phyloP scores from a whole-genome alignment of 2,113 vertebrate species.

The Hipposideros armiger region DNA sequence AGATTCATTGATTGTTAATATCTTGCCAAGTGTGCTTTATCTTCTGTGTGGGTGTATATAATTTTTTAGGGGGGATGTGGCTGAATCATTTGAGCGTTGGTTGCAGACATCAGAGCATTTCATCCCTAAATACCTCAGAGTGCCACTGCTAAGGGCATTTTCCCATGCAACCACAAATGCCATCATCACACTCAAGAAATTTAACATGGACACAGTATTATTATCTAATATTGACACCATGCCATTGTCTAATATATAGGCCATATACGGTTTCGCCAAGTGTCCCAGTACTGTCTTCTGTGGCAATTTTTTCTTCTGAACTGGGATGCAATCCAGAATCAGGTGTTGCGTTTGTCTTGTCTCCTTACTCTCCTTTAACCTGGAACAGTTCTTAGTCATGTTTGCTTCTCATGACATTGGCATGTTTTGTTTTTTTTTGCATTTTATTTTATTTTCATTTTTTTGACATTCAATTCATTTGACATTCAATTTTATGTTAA shows the following conservation, averaged over 20 bases:
- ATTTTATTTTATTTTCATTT: too few relatives aligned
- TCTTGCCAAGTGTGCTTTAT: neutral
- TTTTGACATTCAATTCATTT: too few relatives aligned
- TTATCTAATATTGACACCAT: neutral
- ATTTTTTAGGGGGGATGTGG: neutral
- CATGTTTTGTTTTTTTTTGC: too few relatives aligned
- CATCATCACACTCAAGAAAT: neutral
- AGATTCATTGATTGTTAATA: neutral
- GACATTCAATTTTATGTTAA: too few relatives aligned
- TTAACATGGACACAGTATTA: too few relatives aligned
- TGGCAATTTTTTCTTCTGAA: neutral
- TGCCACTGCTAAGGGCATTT: too few relatives aligned
- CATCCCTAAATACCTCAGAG: too few relatives aligned
- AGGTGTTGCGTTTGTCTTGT: neutral
- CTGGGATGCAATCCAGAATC: too few relatives aligned
- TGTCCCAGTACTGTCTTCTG: neutral
- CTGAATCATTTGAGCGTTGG: neutral
- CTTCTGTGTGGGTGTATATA: neutral
- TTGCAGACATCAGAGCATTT: too few relatives aligned
- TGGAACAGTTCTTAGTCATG: too few relatives aligned
- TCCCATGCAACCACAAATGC: neutral
- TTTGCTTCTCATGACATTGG: too few relatives aligned
- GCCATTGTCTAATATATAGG: fast-evolving
- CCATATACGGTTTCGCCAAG: neutral
- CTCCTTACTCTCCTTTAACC: neutral